Evolutionary conservation across 2,113 vertebrate genomes (phyloP).

Genomic region (Sphyrna mokarran): DNA sequence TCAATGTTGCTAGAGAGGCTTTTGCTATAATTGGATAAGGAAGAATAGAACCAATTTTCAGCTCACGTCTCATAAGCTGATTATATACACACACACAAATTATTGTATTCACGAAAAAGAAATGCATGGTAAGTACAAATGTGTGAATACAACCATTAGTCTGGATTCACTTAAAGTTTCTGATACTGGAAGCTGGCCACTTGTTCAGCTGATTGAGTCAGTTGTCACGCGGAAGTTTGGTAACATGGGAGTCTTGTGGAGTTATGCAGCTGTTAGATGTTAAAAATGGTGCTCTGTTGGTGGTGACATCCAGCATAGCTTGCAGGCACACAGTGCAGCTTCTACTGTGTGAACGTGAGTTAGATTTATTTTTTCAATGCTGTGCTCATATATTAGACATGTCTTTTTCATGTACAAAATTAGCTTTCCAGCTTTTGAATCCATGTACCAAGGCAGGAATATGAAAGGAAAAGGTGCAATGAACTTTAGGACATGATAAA

Average conservation of each 20-base stretch:
- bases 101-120: not conserved
- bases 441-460: not conserved
- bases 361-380: constrained; percentile 3
- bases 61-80: not conserved
- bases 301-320: constrained; percentile 21
- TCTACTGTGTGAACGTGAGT: not conserved
- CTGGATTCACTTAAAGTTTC: not conserved
- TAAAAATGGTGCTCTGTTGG: constrained; percentile 56
- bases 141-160: not conserved
- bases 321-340: constrained; percentile 3
- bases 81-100: not conserved
- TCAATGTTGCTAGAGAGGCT: not conserved
- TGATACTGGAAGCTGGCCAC: not conserved
- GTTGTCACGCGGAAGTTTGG: constrained; percentile 44
- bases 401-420: not conserved
- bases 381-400: not conserved
- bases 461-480: not conserved
- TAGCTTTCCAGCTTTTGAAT: not conserved
- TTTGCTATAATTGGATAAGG: not conserved
- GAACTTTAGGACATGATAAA: not conserved
- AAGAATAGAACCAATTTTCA: not conserved
- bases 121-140: not conserved
- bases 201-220: constrained; percentile 38
- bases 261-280: constrained; percentile 63
- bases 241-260: constrained; percentile 59